These are phyloP conservation scores for Sceliomorpha sp. DNA, from an alignment of 2,888 invertebrate genomes.

Conservation along the genomic window DNA sequence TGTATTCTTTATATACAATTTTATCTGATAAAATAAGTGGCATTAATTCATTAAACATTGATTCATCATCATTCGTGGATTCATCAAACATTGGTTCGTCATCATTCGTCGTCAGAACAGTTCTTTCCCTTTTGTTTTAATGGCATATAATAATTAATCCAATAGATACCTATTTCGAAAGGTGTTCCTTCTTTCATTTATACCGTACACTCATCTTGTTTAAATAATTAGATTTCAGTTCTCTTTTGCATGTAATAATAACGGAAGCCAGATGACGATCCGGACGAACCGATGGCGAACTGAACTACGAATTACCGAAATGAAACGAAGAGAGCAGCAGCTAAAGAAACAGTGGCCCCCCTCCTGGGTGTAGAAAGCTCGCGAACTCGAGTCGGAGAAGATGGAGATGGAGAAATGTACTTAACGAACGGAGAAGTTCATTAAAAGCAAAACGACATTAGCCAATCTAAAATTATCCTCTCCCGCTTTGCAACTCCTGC, in stretches of 20 bases:
- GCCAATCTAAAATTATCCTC: conserved; percentile 79
- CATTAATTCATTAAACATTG: no score
- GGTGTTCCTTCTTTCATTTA: conserved; percentile 43
- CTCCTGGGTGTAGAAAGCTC: conserved; percentile 24
- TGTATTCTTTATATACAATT: no score
- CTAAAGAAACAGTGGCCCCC: conserved; percentile 49
- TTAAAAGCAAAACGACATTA: conserved; percentile 79
- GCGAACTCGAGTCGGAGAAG: conserved; percentile 15
- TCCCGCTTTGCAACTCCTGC: conserved; percentile 55
- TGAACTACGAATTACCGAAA: conserved; percentile 42
- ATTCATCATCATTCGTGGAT: no score
- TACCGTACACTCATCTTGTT: conserved; percentile 32
- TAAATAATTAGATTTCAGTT: conserved; percentile 41
- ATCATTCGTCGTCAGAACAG: no score
- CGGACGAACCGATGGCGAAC: conserved; percentile 13
- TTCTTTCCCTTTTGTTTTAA: conserved; percentile 14
- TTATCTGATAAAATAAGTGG: no score
- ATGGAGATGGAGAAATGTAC: conserved; percentile 77
- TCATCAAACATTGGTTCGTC: no score
- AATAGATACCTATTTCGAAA: conserved; percentile 31
- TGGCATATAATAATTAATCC: conserved; percentile 34
- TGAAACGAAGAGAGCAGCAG: conserved; percentile 42
- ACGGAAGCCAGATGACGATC: conserved; percentile 39
- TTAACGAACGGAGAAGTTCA: conserved; percentile 80
- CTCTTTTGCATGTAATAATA: conserved; percentile 40